Evolutionary conservation across 2,113 vertebrate species (phyloP).

Genomic region (Ochotona princeps): DNA sequence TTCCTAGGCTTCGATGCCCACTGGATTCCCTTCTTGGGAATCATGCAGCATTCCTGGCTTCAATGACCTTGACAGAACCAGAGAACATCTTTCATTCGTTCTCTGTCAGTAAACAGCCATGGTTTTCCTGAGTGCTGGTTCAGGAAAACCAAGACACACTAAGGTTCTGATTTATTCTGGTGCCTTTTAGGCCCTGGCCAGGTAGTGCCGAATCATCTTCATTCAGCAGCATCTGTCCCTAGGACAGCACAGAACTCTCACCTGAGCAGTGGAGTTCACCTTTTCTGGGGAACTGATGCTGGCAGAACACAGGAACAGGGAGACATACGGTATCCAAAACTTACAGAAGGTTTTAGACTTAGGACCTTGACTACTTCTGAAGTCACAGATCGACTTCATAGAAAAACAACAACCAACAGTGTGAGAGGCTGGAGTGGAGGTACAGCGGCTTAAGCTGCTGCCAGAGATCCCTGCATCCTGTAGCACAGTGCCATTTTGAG

Average conservation of each 20-base stretch:
- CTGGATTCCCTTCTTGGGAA: neutral
- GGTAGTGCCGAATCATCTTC: neutral
- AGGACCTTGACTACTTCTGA: neutral
- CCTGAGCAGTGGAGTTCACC: neutral
- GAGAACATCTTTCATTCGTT: neutral
- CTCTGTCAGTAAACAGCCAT: neutral
- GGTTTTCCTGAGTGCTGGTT: neutral
- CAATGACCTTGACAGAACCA: neutral
- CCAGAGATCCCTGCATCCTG: too few species aligned
- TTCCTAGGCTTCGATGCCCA: neutral
- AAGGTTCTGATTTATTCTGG: neutral
- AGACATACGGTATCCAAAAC: neutral
- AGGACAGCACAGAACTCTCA: neutral
- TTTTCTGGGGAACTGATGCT: neutral
- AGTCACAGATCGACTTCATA: neutral
- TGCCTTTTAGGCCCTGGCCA: neutral
- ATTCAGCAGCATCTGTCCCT: neutral
- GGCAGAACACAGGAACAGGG: neutral
- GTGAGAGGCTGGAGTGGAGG: neutral
- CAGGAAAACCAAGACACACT: neutral
- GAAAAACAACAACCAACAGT: neutral
- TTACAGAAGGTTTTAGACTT: neutral
- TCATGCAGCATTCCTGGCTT: neutral
- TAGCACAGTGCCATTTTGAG: too few species aligned
- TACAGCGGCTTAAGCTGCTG: too few species aligned